Percentiles rank a stretch among this genome's conserved stretches.
These are phyloP conservation scores for Aldrovandia affinis DNA, from an alignment of 2,797 vertebrate species.

Conservation along the genomic window DNA sequence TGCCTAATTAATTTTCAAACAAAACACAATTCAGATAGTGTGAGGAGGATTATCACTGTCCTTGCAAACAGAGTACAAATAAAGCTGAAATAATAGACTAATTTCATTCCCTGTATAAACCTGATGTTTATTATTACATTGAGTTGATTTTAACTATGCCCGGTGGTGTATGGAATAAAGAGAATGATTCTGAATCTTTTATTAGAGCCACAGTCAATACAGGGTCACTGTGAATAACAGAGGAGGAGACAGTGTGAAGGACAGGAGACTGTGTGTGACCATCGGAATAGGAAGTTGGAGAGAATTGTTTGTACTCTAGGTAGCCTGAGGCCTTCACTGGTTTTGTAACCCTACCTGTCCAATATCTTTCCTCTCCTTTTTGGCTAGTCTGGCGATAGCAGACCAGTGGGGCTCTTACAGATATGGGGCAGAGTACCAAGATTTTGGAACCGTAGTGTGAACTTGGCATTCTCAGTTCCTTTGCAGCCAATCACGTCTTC, in stretches of 20 bases:
- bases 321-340: neutral
- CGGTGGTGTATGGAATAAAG: neutral
- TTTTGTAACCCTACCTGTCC: neutral
- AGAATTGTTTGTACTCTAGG: neutral
- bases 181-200: neutral
- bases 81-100: neutral
- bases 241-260: neutral
- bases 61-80: conserved; percentile 1
- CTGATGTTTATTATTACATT: neutral
- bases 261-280: neutral
- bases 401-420: neutral
- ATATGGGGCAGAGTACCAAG: neutral
- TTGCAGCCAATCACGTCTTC: no score
- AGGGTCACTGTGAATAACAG: neutral
- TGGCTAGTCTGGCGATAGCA: neutral
- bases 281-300: neutral
- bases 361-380: neutral
- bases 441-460: neutral
- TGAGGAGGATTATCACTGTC: conserved; percentile 24
- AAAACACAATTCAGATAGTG: conserved; percentile 23
- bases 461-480: neutral
- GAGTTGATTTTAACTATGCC: neutral
- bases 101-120: conserved; percentile 17
- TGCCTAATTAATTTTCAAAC: conserved; percentile 23
- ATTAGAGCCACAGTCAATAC: neutral